Conservation (phyloP, 2,797 vertebrate genomes). For the Sebastes vulpes region DNA sequence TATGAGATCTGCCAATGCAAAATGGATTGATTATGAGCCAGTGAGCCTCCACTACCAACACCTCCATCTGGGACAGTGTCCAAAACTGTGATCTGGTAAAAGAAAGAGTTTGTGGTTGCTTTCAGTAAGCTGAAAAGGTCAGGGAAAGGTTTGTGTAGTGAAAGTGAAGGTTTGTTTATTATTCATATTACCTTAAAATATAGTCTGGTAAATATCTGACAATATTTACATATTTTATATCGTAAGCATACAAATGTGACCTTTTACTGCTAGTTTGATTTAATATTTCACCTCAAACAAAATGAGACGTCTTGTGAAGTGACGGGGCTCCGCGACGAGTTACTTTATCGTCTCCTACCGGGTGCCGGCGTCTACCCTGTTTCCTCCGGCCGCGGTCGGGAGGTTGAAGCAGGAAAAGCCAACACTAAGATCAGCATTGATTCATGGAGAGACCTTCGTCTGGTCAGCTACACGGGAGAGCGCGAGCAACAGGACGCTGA, state of each 20-base stretch:
- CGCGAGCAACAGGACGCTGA: too few relatives aligned
- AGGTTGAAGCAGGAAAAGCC: too few relatives aligned
- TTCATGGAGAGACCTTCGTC: too few relatives aligned
- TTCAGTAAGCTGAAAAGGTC: neutral
- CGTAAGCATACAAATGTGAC: neutral
- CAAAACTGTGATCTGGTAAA: neutral
- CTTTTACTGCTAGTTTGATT: neutral
- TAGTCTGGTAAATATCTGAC: neutral
- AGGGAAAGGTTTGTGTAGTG: neutral
- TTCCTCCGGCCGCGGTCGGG: too few relatives aligned
- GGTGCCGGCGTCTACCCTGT: too few relatives aligned
- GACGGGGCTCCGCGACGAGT: too few relatives aligned
- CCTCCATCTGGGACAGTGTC: neutral
- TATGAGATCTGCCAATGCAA: neutral
- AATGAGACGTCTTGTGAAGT: neutral
- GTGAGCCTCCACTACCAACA: neutral
- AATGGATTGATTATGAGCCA: conserved; percentile 14
- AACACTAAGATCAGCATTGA: too few relatives aligned
- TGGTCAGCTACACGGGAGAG: too few relatives aligned
- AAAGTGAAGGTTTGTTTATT: neutral
- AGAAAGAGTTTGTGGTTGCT: neutral
- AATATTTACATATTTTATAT: neutral
- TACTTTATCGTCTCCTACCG: too few relatives aligned
- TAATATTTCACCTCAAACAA: neutral
- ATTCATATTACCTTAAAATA: neutral